Evolutionary conservation across 2,888 invertebrate species (phyloP), one percentile per base, ranked within the genome.

Genomic region (Malacosoma neustria): DNA sequence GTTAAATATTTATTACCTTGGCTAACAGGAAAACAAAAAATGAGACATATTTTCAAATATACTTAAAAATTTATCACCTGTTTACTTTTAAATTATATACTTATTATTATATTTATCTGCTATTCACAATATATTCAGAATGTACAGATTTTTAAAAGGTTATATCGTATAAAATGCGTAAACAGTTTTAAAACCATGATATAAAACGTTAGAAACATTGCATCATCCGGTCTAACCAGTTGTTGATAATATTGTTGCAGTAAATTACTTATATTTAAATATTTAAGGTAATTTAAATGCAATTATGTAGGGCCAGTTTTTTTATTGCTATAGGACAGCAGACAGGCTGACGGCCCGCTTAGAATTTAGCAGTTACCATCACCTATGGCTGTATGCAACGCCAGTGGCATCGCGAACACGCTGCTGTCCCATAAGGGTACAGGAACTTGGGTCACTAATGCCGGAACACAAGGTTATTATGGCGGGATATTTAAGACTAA

Each of bases 161-260:
- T 38, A 36, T 35, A 29, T 14, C 11, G 9, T 3, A 12, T 15
- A 30, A 49, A 51, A 53, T 41, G 51, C 42, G 61, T 49, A 54
- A 61, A 60, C 50, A 54, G 22, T 9, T 22, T 33, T 11, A 38
- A 45, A 41, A 54, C 39, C 48, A 57, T 77, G 72, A 66, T 61
- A 65, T 53, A 67, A 75, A 48, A 51, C 42, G 37, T 33, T 33
- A 39, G 40, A 37, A 42, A 37, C 59, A 46, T 81, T 81, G 72
- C 81, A 76, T 81, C 81, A 80, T 48, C 68, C 58, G 35, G 66
- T 59, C 49, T 50, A 49, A 58, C 68, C 58, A 55, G 66, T 67
- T 50, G 35, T 48, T 42, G 44, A 55, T 44, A 45, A 22, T 22
- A 7, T 22, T 22, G 9, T 7, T 22, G 22, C 9, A 4, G 22